Evolutionary conservation across 2,113 vertebrate genomes (phyloP).

Genomic region (Sminthopsis crassicaudata): DNA sequence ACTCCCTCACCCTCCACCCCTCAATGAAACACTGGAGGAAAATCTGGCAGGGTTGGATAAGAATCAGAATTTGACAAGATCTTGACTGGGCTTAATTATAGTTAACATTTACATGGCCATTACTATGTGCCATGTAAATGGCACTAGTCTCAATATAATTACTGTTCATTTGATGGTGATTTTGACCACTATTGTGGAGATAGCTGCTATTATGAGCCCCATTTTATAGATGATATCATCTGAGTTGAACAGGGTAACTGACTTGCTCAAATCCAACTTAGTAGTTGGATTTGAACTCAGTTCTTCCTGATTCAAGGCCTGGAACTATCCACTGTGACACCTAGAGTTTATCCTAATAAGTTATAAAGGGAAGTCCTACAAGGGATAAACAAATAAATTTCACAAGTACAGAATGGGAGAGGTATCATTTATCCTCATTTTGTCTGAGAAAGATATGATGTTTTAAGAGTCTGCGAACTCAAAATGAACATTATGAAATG

Average conservation of each 20-base stretch:
- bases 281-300: not conserved
- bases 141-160: not conserved
- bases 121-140: too few species aligned
- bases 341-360: not conserved
- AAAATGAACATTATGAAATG: not conserved
- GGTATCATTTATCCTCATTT: not conserved
- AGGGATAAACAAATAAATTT: not conserved
- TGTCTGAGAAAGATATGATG: not conserved
- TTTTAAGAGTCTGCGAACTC: not conserved
- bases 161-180: not conserved
- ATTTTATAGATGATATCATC: not conserved
- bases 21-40: not conserved
- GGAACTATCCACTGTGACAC: not conserved
- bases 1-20: fast-evolving
- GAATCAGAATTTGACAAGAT: not conserved
- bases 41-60: not conserved
- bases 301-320: not conserved
- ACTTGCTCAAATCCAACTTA: not conserved
- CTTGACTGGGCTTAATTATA: not conserved
- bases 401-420: not conserved
- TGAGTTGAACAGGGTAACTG: not conserved
- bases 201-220: not conserved
- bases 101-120: not conserved
- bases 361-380: not conserved
- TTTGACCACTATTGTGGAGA: not conserved